Base-by-base conservation (phyloP, 2,113 vertebrate genomes). In the Galbula dea region DNA sequence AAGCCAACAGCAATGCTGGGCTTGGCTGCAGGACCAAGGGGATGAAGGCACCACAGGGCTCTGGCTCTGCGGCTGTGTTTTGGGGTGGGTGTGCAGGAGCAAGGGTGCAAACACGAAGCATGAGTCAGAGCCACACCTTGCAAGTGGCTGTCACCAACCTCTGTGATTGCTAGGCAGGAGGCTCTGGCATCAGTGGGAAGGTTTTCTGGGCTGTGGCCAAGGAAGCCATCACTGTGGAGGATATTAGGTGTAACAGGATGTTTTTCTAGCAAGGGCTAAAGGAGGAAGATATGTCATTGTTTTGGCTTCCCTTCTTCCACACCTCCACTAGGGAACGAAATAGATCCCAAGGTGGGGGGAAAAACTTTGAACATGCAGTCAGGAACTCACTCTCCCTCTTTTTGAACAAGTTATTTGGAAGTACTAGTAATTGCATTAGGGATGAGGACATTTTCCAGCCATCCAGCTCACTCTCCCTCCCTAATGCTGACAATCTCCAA, bases 261-360 rank as follows among this genome's bases (percentile, higher is more conserved):
- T 80, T 94, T 90, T 91, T 80, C 79, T 62, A 94, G 75, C 75
- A 87, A 58, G 51, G 58, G 29, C 36, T 72, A 49, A 83, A 93
- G 85, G 82, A 91, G 85, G 49, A 58, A 93, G 88, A 84, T 94
- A 80, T 54, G 83, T 91, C 95, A 94, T 85, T 93, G 79, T 75
- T 85, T 93, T 95, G 94, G 81, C 75, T 94, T 85, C 67, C 59
- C 82, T 80, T 93, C 92, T 86, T 91, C 92, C 82, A 88, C 88
- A 89, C 87, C 85, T 95, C 58, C 49, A 69, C 58, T 24, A 54
- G 41, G 75, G 89, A 80, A 76, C 54, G 89, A 94, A 96, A 89
- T 22, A 59, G 55, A 93, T 93, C 88, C 63, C 82, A 62, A 81
- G 68, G 79, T 74, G 69, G 39, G 67, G 32, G 30, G 83, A 81